Percentiles rank a stretch among this genome's conserved stretches.
Evolutionary conservation across 2,797 vertebrate genomes (phyloP).

Genomic region (Eremophila alpestris): DNA sequence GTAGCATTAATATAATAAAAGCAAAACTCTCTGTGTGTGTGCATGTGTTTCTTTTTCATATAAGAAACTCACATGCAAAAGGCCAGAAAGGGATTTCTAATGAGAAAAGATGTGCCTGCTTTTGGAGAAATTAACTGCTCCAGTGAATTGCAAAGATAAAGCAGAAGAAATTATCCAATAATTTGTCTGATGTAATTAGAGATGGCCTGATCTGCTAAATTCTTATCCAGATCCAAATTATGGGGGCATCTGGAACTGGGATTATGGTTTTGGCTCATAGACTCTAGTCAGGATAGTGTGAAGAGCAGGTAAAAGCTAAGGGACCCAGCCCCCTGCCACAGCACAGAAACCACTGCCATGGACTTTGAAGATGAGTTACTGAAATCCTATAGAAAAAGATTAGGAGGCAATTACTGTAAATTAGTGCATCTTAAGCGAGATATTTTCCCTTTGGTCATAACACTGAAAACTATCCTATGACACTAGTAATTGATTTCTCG

Average conservation of each 20-base stretch:
- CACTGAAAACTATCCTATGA: background rate
- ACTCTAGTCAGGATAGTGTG: conserved; percentile 49
- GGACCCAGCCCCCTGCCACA: background rate
- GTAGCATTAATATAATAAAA: conserved; percentile 66
- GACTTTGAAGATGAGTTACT: background rate
- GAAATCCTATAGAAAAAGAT: background rate
- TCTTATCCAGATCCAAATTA: conserved; percentile 49
- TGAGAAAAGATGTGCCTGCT: conserved; percentile 70
- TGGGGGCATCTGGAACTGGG: conserved; percentile 21
- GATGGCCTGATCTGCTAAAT: conserved; percentile 23
- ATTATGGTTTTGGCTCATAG: background rate
- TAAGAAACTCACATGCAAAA: conserved; percentile 62
- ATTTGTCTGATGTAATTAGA: conserved; percentile 72
- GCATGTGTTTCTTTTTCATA: conserved; percentile 8
- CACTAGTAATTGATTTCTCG: background rate
- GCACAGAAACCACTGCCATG: background rate
- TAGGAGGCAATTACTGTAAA: background rate
- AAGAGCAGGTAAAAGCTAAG: conserved; percentile 65
- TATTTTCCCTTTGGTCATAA: background rate
- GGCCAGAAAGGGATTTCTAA: conserved; percentile 69
- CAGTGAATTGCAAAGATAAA: conserved; percentile 80
- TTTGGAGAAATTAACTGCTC: conserved; percentile 78
- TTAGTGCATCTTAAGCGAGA: background rate
- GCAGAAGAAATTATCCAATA: conserved; percentile 79
- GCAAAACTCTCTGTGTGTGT: background rate